Evolutionary conservation across 2,888 invertebrate species (phyloP).

Genomic region (Lasioglossum zephyrum): DNA sequence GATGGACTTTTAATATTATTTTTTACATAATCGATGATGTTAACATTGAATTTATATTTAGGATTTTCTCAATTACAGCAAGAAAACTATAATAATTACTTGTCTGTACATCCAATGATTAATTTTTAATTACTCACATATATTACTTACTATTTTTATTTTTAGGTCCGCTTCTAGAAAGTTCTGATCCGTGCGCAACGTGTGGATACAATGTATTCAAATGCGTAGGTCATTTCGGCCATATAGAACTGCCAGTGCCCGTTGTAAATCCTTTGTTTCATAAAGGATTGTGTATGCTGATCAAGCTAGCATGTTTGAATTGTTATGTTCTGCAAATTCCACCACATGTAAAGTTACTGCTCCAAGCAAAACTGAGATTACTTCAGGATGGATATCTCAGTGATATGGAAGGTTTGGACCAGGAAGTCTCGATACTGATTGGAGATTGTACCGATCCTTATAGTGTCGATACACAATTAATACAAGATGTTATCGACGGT

Average conservation of each 20-base stretch:
- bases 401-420: constrained; percentile 89
- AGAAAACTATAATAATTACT: too few species aligned
- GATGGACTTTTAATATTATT: background rate
- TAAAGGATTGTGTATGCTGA: constrained; percentile 88
- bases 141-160: background rate
- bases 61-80: too few species aligned
- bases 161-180: constrained; percentile 58
- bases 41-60: too few species aligned
- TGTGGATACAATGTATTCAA: constrained; percentile 88
- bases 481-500: constrained; percentile 85
- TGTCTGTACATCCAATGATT: too few species aligned
- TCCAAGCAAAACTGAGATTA: constrained; percentile 89
- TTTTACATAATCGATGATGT: background rate
- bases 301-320: constrained; percentile 89
- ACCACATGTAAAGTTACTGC: constrained; percentile 86
- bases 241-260: constrained; percentile 94
- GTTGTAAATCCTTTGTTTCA: constrained; percentile 96
- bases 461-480: constrained; percentile 73
- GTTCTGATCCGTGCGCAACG: constrained; percentile 89
- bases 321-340: constrained; percentile 90
- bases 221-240: constrained; percentile 98
- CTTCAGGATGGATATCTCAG: constrained; percentile 90
- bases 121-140: too few species aligned
- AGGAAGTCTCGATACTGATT: constrained; percentile 78
- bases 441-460: constrained; percentile 56